phyloP scores from a whole-genome alignment of 2,888 invertebrate genomes.

The Pyralis farinalis region DNA sequence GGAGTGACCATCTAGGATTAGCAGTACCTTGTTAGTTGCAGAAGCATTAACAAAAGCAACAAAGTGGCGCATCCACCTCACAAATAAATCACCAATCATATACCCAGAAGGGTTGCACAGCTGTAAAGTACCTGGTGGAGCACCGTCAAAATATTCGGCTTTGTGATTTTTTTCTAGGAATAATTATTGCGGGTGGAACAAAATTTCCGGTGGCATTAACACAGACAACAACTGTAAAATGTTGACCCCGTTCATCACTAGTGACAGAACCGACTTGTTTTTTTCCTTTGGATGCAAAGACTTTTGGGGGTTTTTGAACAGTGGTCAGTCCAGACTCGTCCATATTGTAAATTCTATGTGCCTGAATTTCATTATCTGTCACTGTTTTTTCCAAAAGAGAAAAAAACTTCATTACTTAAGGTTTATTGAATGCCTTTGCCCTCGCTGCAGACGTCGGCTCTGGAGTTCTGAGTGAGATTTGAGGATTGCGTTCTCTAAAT shows the following conservation, averaged over 20 bases:
- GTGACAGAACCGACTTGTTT: conserved; percentile 24
- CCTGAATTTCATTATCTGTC: conserved; percentile 13
- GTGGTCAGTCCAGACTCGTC: conserved; percentile 20
- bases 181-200: conserved; percentile 24
- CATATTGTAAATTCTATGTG: conserved; percentile 27
- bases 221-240: conserved; percentile 23
- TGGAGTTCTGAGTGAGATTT: conserved; percentile 13
- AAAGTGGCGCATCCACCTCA: conserved; percentile 38
- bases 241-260: conserved; percentile 22
- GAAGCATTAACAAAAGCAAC: conserved; percentile 13
- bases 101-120: conserved; percentile 29
- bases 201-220: conserved; percentile 25
- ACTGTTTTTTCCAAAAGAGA: conserved; percentile 9
- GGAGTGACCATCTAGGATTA: conserved; percentile 42
- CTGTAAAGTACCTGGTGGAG: conserved; percentile 31
- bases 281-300: conserved; percentile 23
- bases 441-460: conserved; percentile 16
- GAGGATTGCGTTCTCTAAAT: conserved; percentile 11
- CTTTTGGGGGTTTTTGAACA: conserved; percentile 26
- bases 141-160: conserved; percentile 26
- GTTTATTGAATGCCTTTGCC: conserved; percentile 3
- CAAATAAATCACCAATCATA: conserved; percentile 26
- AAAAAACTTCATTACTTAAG: conserved; percentile 7
- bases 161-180: conserved; percentile 32
- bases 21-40: conserved; percentile 24